Conservation (phyloP, 1,140 invertebrate species). For the Temnothorax curvispinosus region DNA sequence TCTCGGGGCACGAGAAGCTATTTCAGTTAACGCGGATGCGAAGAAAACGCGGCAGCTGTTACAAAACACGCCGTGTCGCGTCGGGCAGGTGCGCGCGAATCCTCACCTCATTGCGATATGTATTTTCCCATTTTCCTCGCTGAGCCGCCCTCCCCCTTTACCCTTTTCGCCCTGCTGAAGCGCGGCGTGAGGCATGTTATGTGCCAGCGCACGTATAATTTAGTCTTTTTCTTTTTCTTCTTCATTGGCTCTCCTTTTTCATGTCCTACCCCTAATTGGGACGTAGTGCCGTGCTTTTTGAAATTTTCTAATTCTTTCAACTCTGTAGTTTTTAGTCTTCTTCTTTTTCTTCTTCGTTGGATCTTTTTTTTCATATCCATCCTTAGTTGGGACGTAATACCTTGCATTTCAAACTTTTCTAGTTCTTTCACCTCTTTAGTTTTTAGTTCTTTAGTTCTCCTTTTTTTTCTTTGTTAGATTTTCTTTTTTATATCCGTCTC, state of each 20-base stretch:
- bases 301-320: not conserved
- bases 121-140: not conserved
- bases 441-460: not conserved
- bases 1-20: conserved; percentile 32
- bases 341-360: not conserved
- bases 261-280: too few relatives aligned
- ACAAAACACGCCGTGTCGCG: not conserved
- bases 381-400: too few relatives aligned
- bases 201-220: not conserved
- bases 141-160: too few relatives aligned
- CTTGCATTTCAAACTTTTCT: not conserved
- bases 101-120: not conserved
- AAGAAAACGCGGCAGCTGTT: conserved; percentile 13
- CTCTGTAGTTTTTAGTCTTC: not conserved
- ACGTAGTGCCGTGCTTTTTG: too few relatives aligned
- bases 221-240: not conserved
- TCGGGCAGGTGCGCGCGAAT: not conserved
- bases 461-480: not conserved
- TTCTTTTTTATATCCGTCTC: not conserved
- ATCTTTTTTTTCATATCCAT: too few relatives aligned
- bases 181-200: not conserved
- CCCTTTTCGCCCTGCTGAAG: not conserved
- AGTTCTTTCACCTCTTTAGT: not conserved
- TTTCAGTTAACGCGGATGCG: conserved; percentile 40
- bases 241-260: too few relatives aligned